Conservation (phyloP, 64 coral and sea anemone species). For the Pocillopora verrucosa region DNA sequence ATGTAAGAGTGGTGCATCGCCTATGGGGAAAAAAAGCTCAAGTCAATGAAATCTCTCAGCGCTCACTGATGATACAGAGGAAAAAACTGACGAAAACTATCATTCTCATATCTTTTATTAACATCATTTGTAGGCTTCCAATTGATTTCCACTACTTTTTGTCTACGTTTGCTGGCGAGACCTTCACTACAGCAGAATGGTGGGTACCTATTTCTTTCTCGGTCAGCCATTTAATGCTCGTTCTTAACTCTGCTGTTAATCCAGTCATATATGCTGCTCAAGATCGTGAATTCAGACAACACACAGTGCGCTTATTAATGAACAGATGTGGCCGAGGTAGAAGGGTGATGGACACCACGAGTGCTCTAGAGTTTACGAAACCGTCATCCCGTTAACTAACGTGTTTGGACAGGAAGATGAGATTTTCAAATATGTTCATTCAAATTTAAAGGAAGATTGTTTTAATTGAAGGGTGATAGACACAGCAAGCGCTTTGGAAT, state of each 20-base stretch:
- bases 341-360: background rate
- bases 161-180: background rate
- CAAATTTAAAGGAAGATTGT: too few species aligned
- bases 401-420: background rate
- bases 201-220: background rate
- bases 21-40: background rate
- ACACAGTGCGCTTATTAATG: background rate
- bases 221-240: background rate
- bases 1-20: background rate
- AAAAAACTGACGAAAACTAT: background rate
- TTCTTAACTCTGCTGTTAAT: conserved; percentile 7
- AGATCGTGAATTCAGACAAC: background rate
- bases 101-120: background rate
- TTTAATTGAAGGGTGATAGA: too few species aligned
- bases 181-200: background rate
- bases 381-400: background rate
- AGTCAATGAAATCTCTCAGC: background rate
- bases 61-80: background rate
- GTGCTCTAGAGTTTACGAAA: background rate
- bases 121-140: background rate
- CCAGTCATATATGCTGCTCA: background rate
- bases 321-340: background rate
- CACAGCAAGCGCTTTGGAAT: too few species aligned
- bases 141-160: background rate
- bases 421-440: background rate